Base-by-base conservation (phyloP, 2,797 vertebrate species). In the Anas bahamensis region DNA sequence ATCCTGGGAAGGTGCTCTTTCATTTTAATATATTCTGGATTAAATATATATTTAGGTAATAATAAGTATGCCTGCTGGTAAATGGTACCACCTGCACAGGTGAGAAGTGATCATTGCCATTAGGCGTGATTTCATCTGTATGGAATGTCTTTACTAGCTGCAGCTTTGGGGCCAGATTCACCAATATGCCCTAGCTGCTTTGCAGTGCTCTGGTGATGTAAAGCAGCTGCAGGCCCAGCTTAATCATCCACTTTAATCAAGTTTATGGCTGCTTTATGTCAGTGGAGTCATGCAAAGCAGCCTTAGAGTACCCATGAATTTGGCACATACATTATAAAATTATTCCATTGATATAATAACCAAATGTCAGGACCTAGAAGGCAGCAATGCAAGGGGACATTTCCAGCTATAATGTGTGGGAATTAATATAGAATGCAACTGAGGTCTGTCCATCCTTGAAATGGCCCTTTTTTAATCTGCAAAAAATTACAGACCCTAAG, bases 191-290 rank as follows among this genome's bases (percentile, higher is more conserved):
- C 15, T 29, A n/a, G 59, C 28, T 89, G 37, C 56, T 84, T 79
- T 84, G 65, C 37, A 75, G 26, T 31, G 39, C 70, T 64, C 60
- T 79, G 31, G n/a, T 92, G 78, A 85, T 82, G 39, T 41, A 88
- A 90, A 95, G 70, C 69, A 91, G 64, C 74, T 46, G 68, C 50
- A 89, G 59, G 39, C 69, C 46, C 52, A 86, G 33, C 63, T 64
- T 94, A 61, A 85, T 90, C 24, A 42, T 29, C 61, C 61, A 33
- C 28, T 95, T 92, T 65, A 73, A 90, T 90, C 57, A 79, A 74
- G 23, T 90, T 91, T 93, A 76, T 85, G 80, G 15, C 33, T 85
- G 26, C 71, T 83, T 90, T 81, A 21, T 52, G 35, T 85, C 24
- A 11, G 3, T 75, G 37, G 52, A 92, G 63, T 88, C 57, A 64